A percentile compares a stretch with the other conserved stretches of the same genome.
Evolutionary conservation across 1,140 invertebrate species (phyloP).

Genomic region (Rhyacophila brunnea): DNA sequence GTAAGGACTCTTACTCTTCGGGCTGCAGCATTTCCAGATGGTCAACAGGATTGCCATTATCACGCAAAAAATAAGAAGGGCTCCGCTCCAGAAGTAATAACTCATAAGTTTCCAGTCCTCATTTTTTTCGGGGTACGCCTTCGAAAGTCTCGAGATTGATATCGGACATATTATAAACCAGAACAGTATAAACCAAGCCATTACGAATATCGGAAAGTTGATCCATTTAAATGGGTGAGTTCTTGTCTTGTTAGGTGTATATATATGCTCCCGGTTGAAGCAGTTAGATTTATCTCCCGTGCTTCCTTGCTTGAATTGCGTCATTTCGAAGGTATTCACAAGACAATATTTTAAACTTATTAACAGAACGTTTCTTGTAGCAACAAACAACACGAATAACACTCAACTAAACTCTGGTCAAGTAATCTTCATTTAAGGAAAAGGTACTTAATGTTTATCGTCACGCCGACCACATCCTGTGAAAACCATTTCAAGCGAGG

Average conservation of each 20-base stretch:
- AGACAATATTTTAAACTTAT: not conserved
- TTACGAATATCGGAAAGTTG: conserved; percentile 24
- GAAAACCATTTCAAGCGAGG: too few species aligned
- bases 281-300: conserved; percentile 7
- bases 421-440: too few species aligned
- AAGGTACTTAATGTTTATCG: too few species aligned
- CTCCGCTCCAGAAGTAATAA: conserved; percentile 27
- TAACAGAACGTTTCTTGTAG: not conserved
- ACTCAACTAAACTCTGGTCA: too few species aligned
- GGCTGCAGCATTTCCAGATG: conserved; percentile 14
- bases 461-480: too few species aligned
- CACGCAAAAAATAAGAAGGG: conserved; percentile 21
- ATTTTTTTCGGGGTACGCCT: not conserved
- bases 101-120: conserved; percentile 3
- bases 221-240: conserved; percentile 31
- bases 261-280: conserved; percentile 4
- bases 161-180: conserved; percentile 31
- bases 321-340: conserved; percentile 6
- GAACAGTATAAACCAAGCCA: conserved; percentile 26
- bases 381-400: too few species aligned
- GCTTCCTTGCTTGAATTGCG: not conserved
- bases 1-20: conserved; percentile 16
- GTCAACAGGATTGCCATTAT: conserved; percentile 18
- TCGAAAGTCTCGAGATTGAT: conserved; percentile 16
- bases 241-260: conserved; percentile 17